Base-by-base conservation (phyloP, 2,797 vertebrate genomes). In the Allobates femoralis region DNA sequence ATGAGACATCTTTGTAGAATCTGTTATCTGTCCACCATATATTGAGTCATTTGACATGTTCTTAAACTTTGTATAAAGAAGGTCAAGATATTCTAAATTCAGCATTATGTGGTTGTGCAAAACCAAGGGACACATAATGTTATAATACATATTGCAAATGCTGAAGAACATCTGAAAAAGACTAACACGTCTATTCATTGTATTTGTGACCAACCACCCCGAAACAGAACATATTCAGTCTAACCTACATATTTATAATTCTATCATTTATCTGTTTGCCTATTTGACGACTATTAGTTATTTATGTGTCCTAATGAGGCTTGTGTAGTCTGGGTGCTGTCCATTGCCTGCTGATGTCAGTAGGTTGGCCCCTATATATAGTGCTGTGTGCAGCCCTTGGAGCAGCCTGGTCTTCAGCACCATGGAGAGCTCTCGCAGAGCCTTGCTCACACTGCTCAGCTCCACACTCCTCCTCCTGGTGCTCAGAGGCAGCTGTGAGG, bases 391-490 rank as follows among this genome's bases (percentile, higher is more conserved):
- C 69, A 46, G 16, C 18, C 32, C 55, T 75, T 4, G 12, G 16
- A 37, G 11, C 66, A 82, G 46, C 15, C 32, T 50, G 18, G 30
- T 50, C 53, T 89, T 91, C 92, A 94, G 94, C 86, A 94, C 93
- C 93, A 95, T 94, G 94, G 94, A 94, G 91, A 94, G 93, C 91
- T 55, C 91, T 88, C 92, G 92, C 32, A 51, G 89, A 30, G 64
- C 92, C 41, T 90, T 93, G 71, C 90, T 94, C 74, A 90, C 93
- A 3, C 58, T 94, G 18, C 91, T 94, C 75, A 91, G 90, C n/a
- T 91, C 93, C 83, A 91, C 91, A 32, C 85, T 93, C 71, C 84
- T 94, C 64, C 85, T 94, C 88, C 75, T 94, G 23, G 85, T 91
- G 82, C 85, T 91, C 81, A 88, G 91, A 71, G 89, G 86, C 78